A percentile compares a stretch with the other conserved stretches of the same genome.
Evolutionary conservation across 2,888 invertebrate species (phyloP).

Genomic region (Schizaphis graminum): DNA sequence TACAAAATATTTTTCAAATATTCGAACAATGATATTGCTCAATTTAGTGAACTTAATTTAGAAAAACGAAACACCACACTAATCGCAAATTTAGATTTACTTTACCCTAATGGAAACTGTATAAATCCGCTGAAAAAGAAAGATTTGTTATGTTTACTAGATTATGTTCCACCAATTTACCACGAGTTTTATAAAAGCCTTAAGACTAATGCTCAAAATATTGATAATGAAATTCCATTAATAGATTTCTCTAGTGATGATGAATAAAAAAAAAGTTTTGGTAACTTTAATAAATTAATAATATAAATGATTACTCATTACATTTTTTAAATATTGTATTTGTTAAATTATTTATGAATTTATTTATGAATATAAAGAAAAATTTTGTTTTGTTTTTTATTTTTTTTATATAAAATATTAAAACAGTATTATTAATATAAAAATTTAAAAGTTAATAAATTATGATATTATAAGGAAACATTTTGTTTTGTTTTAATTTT

Average conservation of each 20-base stretch:
- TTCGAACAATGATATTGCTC: background rate
- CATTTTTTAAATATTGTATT: background rate
- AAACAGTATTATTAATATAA: too few relatives aligned
- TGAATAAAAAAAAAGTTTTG: background rate
- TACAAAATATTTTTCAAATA: conserved; percentile 33
- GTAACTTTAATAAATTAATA: background rate
- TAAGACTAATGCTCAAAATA: background rate
- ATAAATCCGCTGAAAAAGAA: conserved; percentile 23
- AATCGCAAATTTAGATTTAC: background rate
- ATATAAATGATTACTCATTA: background rate
- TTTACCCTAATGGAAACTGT: conserved; percentile 24
- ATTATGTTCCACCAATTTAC: conserved; percentile 32
- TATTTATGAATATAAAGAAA: too few relatives aligned
- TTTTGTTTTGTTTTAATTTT: too few relatives aligned
- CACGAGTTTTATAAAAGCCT: background rate
- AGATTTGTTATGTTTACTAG: conserved; percentile 17
- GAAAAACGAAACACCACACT: background rate
- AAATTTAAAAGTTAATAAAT: too few relatives aligned
- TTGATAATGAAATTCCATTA: background rate
- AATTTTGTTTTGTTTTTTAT: too few relatives aligned
- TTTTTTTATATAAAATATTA: too few relatives aligned
- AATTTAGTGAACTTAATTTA: conserved; percentile 23
- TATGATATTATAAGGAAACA: too few relatives aligned
- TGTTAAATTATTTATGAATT: background rate
- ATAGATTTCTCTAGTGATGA: background rate